Base-by-base conservation (phyloP, 2,797 vertebrate genomes). In the Hoplostethus mediterraneus region DNA sequence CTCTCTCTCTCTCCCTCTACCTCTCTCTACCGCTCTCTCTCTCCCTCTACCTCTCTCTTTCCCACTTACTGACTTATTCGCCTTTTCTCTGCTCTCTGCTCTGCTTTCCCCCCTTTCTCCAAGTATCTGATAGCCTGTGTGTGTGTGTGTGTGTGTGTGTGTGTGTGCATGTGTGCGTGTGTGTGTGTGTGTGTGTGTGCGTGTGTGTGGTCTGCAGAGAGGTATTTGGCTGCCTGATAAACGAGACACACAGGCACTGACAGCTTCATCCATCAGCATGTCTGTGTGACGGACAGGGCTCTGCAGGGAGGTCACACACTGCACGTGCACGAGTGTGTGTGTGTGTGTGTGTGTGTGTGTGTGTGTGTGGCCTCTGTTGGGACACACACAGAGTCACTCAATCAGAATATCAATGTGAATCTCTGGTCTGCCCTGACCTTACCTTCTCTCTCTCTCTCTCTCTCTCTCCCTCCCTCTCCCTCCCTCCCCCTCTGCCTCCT, bases 221-320 rank as follows among this genome's bases (percentile, higher is more conserved):
- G 76, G 52, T 71, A 71, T 86, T 86, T 80, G 78, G 86, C 79
- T 79, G 79, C 68, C 82, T 81, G 88, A 94, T 90, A 92, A 87
- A 85, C 75, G 79, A 88, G 80, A 90, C 81, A 87, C 84, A 83
- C 80, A 85, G 69, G 73, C 83, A 71, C 61, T 91, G 92, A 93
- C 88, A 90, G 86, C 90, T 93, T 92, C 87, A 94, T 94, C 90
- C 87, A 91, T 92, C 91, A 92, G 84, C 53, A 42, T 80, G 80
- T 90, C 80, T 71, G 73, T 71, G 66, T 86, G 88, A 92, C 42
- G 68, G 91, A 89, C 87, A 87, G 80, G 81, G 80, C 87, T 91
- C 84, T 82, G 67, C 42, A 36, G 83, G 80, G 89, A 87, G 88
- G 89, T 87, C 83, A 86, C 69, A 86, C 69, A 73, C 55, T 52